phyloP scores from a whole-genome alignment of 2,888 invertebrate genomes.

The Hydroisotoma schaefferi region DNA sequence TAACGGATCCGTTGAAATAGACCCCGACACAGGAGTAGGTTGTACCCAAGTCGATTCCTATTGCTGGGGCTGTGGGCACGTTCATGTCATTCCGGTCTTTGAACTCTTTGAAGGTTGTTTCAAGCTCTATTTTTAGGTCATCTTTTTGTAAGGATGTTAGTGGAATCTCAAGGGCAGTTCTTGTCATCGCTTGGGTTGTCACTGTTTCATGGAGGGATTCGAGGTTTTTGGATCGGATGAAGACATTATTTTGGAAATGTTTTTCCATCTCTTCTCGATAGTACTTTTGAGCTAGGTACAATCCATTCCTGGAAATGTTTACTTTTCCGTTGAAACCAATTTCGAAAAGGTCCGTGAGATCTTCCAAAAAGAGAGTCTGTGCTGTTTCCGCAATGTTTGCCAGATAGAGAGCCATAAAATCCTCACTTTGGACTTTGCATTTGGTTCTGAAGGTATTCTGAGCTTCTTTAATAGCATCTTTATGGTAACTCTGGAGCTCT shows the following conservation, averaged over 20 bases:
- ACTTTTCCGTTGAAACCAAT: conserved; percentile 14
- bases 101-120: conserved; percentile 4
- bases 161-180: background rate
- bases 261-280: conserved; percentile 31
- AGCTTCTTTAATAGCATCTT: background rate
- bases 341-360: conserved; percentile 13
- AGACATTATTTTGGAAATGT: conserved; percentile 18
- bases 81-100: conserved; percentile 16
- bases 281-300: conserved; percentile 8
- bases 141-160: conserved; percentile 11
- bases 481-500: conserved; percentile 9
- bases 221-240: conserved; percentile 18
- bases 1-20: conserved; percentile 25
- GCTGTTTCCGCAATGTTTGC: conserved; percentile 1
- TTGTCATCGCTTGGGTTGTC: conserved; percentile 4
- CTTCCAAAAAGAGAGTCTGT: conserved; percentile 13
- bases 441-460: conserved; percentile 10
- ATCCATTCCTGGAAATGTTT: conserved; percentile 3
- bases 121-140: conserved; percentile 9
- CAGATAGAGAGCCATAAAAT: conserved; percentile 9
- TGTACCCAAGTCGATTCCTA: conserved; percentile 40
- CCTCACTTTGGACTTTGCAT: conserved; percentile 13
- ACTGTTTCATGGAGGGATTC: conserved; percentile 11
- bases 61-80: conserved; percentile 20
- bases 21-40: conserved; percentile 38